Base-by-base conservation (phyloP, 2,113 vertebrate genomes). In the Myotis lucifugus region DNA sequence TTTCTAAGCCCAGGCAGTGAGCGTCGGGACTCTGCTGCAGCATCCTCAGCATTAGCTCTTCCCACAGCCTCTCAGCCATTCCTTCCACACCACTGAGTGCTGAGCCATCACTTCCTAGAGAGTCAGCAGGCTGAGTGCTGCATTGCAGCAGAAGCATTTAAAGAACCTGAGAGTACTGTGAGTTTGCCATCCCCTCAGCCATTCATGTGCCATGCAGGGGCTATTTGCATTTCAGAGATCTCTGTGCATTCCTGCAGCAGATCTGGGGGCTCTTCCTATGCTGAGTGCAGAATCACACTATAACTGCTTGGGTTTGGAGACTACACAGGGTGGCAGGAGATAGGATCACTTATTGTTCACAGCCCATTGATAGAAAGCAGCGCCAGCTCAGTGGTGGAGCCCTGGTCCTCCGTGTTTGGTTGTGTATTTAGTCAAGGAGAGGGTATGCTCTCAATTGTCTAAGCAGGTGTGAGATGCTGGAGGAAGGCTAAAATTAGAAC, bases 71-170 rank as follows among this genome's bases (percentile, higher is more conserved):
- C 90, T 97, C 95, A 92, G 56, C 52, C 29, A 40, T 92, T 72
- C 95, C 97, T 97, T 97, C 88, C 64, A 42, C 25, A 29, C 11
- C 85, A 78, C 40, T 48, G 77, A 66, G 85, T 91, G 81, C 92
- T 61, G 85, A 88, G 81, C 27, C 69, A 34, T 95, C 89, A 42
- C 95, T 97, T 98, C 90, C 97, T 96, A 73, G 93, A 94, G 69
- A 95, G 95, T 84, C 88, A 97, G 96, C 95, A 95, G 97, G 96
- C 98, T 95, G 78, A 67, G 50, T 32, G 93, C 98, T 98, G 97
- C 98, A 98, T 91, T 98, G 98, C 98, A 97, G 96, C 92, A 97
- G 96, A 97, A 84, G 66, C 93, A 92, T 97, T 96, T 96, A 85
- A 88, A 90, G 91, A 98, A 94, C 84, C 89, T 6, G 91, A 88